Percentiles rank a stretch among this genome's conserved stretches.
Evolutionary conservation across 2,797 vertebrate species (phyloP).

Genomic region (Epinephelus awoara): DNA sequence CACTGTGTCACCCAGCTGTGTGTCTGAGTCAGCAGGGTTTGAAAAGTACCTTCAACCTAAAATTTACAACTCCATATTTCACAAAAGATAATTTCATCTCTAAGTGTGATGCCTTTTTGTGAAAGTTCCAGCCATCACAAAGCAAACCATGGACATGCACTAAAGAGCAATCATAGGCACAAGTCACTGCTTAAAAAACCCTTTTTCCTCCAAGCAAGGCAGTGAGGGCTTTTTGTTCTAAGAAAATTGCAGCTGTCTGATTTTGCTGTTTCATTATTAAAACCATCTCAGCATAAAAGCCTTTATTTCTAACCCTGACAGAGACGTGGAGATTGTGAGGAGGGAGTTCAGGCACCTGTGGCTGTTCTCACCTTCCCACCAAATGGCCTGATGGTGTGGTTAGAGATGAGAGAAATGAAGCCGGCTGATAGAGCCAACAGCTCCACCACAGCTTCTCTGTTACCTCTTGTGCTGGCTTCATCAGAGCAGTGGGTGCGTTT

Average conservation of each 20-base stretch:
- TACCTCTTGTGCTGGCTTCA: neutral
- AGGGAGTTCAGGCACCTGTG: constrained; percentile 46
- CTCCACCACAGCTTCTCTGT: neutral
- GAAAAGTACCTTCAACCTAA: neutral
- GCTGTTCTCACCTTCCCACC: constrained; percentile 47
- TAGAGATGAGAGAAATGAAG: constrained; percentile 2
- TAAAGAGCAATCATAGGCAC: neutral
- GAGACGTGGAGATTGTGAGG: neutral
- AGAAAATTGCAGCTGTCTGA: constrained; percentile 23
- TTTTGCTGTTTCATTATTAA: constrained; percentile 23
- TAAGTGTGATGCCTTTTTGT: neutral
- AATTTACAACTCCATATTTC: neutral
- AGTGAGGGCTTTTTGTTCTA: neutral
- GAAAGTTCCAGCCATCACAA: neutral
- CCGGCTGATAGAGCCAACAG: neutral
- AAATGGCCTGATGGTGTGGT: constrained; percentile 30
- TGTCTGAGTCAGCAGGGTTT: constrained; percentile 27
- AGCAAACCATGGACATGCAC: neutral
- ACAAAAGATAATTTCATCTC: neutral
- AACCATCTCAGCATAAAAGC: constrained; percentile 4
- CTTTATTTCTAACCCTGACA: neutral
- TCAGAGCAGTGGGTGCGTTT: constrained; percentile 5
- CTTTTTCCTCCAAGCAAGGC: neutral
- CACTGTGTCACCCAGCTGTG: constrained; percentile 37
- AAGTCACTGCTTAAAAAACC: neutral